phyloP scores from a whole-genome alignment of 1,140 invertebrate genomes.

The Papilio helenus region DNA sequence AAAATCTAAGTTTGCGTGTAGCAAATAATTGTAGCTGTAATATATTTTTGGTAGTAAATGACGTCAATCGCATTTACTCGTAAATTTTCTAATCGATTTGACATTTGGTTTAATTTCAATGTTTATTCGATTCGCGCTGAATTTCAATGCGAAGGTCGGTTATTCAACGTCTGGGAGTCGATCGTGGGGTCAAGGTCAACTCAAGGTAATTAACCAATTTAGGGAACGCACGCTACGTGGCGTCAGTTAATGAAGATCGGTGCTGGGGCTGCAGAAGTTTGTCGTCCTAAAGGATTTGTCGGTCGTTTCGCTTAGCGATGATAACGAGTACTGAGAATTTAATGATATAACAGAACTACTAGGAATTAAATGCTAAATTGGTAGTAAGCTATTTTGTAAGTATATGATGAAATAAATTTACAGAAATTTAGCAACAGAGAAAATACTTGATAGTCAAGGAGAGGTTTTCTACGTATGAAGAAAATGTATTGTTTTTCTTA shows the following conservation, averaged over 20 bases:
- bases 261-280: neutral
- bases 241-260: neutral
- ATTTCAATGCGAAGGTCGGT: slow-evolving; percentile 53
- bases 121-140: slow-evolving; percentile 37
- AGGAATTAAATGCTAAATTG: too few relatives aligned
- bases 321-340: neutral
- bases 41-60: neutral
- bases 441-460: neutral
- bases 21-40: neutral
- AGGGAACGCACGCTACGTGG: slow-evolving; percentile 9
- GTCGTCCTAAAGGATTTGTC: neutral
- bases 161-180: slow-evolving; percentile 56
- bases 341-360: neutral
- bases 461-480: neutral
- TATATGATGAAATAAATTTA: too few relatives aligned
- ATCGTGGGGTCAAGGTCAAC: slow-evolving; percentile 54
- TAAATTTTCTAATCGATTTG: slow-evolving; percentile 26
- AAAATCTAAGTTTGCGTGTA: neutral
- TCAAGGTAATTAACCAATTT: slow-evolving; percentile 33
- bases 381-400: too few relatives aligned
- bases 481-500: neutral
- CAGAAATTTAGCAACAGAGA: neutral
- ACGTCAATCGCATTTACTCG: neutral
- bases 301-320: neutral
- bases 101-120: slow-evolving; percentile 43